These are phyloP conservation scores for Drosophila ohnishii DNA, from an alignment of 1,140 invertebrate species.

Conservation along the genomic window DNA sequence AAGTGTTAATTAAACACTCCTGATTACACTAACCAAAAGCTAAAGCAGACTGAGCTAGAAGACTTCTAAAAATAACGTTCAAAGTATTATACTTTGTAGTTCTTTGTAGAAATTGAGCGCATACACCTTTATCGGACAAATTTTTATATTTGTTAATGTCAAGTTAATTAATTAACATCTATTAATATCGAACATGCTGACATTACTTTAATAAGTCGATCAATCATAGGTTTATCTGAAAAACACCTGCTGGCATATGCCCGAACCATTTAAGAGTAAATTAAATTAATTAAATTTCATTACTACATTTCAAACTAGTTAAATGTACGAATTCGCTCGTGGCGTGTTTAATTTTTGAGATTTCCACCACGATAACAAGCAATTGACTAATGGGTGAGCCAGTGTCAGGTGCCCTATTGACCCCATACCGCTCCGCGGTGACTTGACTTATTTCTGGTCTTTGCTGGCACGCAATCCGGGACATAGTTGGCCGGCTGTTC, in stretches of 20 bases:
- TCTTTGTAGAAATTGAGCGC: background rate
- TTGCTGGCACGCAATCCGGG: slow-evolving; percentile 50
- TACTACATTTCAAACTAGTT: background rate
- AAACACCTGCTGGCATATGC: background rate
- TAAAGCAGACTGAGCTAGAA: too few species aligned
- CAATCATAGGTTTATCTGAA: slow-evolving; percentile 9
- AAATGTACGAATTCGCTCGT: background rate
- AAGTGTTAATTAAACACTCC: slow-evolving; percentile 14
- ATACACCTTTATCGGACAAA: background rate
- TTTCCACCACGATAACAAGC: slow-evolving; percentile 10
- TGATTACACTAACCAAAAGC: background rate
- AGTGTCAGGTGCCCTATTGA: slow-evolving; percentile 28
- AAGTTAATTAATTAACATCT: slow-evolving; percentile 13
- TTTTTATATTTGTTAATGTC: background rate
- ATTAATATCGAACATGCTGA: slow-evolving; percentile 1
- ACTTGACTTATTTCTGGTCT: slow-evolving; percentile 17
- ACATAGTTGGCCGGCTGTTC: slow-evolving; percentile 34
- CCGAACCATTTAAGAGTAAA: background rate
- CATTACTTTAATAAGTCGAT: slow-evolving; percentile 6
- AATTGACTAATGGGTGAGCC: slow-evolving; percentile 23
- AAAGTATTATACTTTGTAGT: background rate
- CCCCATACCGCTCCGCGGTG: background rate
- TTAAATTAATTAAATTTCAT: slow-evolving; percentile 18
- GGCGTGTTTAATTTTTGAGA: slow-evolving; percentile 13
- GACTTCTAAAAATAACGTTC: background rate